These are phyloP conservation scores for Cladopsammia gracilis DNA, from an alignment of 64 coral and sea anemone species.

Conservation along the genomic window DNA sequence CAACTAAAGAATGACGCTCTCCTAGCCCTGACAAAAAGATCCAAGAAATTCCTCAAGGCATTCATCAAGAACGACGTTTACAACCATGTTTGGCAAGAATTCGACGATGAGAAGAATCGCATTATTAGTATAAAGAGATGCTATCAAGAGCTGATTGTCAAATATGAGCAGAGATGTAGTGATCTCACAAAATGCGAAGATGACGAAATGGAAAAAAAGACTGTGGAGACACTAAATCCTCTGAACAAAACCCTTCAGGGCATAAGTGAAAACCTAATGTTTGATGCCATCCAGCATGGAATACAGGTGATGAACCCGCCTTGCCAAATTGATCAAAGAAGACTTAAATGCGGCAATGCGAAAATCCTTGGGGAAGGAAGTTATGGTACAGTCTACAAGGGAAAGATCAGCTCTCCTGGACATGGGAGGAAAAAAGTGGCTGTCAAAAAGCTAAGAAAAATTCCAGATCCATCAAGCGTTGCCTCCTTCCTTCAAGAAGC, in stretches of 20 bases:
- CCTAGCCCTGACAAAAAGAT: background rate
- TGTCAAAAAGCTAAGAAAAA: background rate
- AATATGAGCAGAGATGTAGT: background rate
- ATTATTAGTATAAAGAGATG: background rate
- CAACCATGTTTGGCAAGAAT: background rate
- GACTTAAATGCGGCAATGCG: background rate
- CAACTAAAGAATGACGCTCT: background rate
- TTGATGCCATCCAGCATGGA: background rate
- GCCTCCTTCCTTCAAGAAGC: background rate
- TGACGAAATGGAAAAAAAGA: background rate
- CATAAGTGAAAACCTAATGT: background rate
- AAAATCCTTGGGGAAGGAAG: background rate
- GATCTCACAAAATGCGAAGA: slow-evolving; percentile 9
- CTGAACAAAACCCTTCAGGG: background rate
- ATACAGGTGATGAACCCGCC: background rate
- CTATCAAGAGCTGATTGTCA: background rate
- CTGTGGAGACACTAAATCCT: background rate
- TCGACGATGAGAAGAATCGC: background rate
- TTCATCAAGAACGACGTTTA: background rate
- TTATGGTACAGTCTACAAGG: background rate
- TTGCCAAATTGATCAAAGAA: background rate
- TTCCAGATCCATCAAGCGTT: background rate
- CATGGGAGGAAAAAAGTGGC: background rate
- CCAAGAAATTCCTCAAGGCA: background rate
- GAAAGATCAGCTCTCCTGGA: background rate